Base-by-base conservation (phyloP, 2,113 vertebrate genomes). In the Neodontobutis hainanensis region DNA sequence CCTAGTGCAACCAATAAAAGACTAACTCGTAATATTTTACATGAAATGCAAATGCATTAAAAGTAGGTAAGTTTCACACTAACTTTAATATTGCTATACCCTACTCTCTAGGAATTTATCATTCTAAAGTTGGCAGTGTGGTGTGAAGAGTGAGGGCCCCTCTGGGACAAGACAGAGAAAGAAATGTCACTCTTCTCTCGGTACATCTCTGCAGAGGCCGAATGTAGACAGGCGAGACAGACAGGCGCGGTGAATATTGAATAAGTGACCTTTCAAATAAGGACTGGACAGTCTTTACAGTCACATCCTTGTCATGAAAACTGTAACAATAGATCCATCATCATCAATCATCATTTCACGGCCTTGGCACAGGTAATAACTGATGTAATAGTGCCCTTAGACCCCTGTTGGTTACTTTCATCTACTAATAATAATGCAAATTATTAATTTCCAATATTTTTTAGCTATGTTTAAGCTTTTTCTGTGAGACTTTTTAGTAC, bases 181-280 rank as follows among this genome's bases (percentile, higher is more conserved):
- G 78, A 87, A 84, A 88, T 83, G 87, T 68, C 77, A 85, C 32
- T 75, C 64, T 73, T 66, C 65, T 53, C 52, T 62, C 38, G 60
- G 55, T 63, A 65, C 67, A 42, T 73, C 63, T 34, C 61, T 15
- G 63, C 75, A 42, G 44, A 56, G 44, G 43, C 61, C 38, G 32
- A 64, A 51, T 58, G 53, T 2, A 55, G 77, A 59, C 71, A 60
- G 68, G 51, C 62, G 46, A 77, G 56, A 65, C 61, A 64, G 78
- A 70, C 65, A 46, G 61, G 68, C 45, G 57, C 43, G 59, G 45
- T 75, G 82, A 81, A 86, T 87, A 81, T 59, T 70, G 70, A 88
- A 63, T 68, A 63, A 71, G 75, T 84, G 87, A 87, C 85, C 82
- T 89, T 90, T 87, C 61, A 81, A 74, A 82, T 77, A 69, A 79